Evolutionary conservation across 1,140 invertebrate species (phyloP).

Genomic region (Galendromus occidentalis): DNA sequence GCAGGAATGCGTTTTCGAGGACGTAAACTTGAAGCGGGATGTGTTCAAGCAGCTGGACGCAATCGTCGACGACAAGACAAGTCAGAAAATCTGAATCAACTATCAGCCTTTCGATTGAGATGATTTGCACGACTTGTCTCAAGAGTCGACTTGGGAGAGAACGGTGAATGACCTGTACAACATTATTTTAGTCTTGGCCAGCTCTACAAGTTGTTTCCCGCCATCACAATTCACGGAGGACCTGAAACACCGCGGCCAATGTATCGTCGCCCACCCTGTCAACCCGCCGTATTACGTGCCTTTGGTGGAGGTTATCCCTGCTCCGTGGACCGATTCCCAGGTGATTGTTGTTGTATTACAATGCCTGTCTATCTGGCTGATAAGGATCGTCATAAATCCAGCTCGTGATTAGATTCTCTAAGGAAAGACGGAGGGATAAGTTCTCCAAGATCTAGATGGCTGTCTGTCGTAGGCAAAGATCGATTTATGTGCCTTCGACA

Average conservation of each 20-base stretch:
- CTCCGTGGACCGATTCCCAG: constrained; percentile 54
- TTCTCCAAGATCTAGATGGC: too few species aligned
- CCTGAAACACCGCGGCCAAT: constrained; percentile 50
- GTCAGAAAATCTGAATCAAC: too few species aligned
- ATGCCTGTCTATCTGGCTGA: neutral
- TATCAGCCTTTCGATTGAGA: too few species aligned
- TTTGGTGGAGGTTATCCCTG: constrained; percentile 77
- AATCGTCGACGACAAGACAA: constrained; percentile 35
- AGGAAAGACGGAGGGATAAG: too few species aligned
- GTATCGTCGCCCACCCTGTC: constrained; percentile 70
- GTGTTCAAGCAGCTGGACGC: constrained; percentile 56
- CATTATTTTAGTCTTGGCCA: constrained; percentile 43
- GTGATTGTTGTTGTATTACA: constrained; percentile 28
- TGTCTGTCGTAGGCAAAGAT: too few species aligned
- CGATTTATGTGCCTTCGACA: too few species aligned
- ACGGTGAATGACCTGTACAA: constrained; percentile 13
- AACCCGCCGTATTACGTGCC: constrained; percentile 92
- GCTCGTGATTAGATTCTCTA: too few species aligned
- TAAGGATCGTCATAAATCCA: neutral
- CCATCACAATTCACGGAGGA: constrained; percentile 60
- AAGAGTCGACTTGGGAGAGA: too few species aligned
- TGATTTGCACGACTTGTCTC: too few species aligned
- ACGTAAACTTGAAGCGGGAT: constrained; percentile 57
- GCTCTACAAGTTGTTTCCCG: constrained; percentile 71
- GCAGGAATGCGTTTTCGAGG: constrained; percentile 82